phyloP scores from a whole-genome alignment of 2,113 vertebrate genomes.

The Paraplagusia blochii region DNA sequence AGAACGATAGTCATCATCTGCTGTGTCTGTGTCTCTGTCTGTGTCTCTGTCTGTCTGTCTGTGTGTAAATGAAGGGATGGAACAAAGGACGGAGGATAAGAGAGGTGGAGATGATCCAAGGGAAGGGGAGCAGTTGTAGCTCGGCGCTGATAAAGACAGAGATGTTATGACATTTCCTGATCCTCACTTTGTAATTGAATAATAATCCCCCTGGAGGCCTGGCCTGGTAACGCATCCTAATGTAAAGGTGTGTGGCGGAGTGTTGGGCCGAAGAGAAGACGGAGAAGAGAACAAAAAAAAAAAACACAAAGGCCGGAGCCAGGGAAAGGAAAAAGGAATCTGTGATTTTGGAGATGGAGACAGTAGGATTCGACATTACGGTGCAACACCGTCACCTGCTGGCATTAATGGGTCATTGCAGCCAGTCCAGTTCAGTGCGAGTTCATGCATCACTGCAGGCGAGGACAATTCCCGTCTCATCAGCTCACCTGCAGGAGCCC shows the following conservation, averaged over 20 bases:
- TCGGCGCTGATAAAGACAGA: conserved; percentile 14
- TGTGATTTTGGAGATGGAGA: conserved; percentile 4
- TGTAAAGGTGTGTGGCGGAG: neutral
- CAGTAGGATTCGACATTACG: neutral
- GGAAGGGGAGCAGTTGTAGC: conserved; percentile 21
- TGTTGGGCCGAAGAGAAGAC: conserved; percentile 11
- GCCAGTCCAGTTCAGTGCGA: neutral
- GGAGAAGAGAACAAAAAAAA: conserved; percentile 20
- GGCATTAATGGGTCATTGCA: conserved; percentile 29
- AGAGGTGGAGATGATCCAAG: conserved; percentile 15
- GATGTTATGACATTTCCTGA: conserved; percentile 63
- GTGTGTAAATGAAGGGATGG: conserved; percentile 19
- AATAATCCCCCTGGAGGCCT: conserved; percentile 60
- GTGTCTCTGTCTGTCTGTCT: conserved; percentile 6
- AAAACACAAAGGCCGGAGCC: neutral
- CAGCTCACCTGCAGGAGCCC: conserved; percentile 63
- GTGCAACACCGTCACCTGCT: conserved; percentile 68
- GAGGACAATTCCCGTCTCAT: conserved; percentile 56
- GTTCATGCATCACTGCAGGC: conserved; percentile 39
- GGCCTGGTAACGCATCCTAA: conserved; percentile 48
- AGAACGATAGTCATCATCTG: conserved; percentile 55
- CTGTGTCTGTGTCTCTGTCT: neutral
- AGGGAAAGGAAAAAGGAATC: neutral
- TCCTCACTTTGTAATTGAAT: conserved; percentile 73
- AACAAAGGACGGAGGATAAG: conserved; percentile 13